A percentile compares a stretch with the other conserved stretches of the same genome.
phyloP scores from a whole-genome alignment of 2,888 invertebrate genomes.

The Lycaena phlaeas region DNA sequence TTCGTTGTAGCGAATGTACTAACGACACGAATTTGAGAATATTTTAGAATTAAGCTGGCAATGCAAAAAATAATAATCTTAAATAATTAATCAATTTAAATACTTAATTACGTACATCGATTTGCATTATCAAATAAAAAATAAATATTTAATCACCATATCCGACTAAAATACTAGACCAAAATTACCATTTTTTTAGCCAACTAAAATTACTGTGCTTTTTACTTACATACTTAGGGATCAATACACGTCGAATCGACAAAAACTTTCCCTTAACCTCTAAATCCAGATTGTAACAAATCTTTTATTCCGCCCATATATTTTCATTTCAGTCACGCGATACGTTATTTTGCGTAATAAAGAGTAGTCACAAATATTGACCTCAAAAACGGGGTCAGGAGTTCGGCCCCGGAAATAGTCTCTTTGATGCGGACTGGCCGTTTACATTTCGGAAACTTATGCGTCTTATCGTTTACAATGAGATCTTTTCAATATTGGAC shows the following conservation, averaged over 20 bases:
- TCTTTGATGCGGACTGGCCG: slow-evolving; percentile 19
- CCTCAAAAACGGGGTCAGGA: slow-evolving; percentile 18
- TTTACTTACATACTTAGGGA: no score
- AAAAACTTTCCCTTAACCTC: background rate
- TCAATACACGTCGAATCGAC: slow-evolving; percentile 2
- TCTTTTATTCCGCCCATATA: slow-evolving; percentile 9
- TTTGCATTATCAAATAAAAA: no score
- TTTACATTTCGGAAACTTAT: slow-evolving; percentile 3
- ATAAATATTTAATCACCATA: no score
- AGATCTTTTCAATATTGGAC: background rate
- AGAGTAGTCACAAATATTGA: slow-evolving; percentile 14
- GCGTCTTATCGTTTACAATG: background rate
- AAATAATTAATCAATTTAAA: no score
- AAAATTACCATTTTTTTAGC: no score
- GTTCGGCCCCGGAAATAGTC: slow-evolving; percentile 19
- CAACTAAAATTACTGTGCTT: no score
- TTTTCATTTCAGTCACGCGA: slow-evolving; percentile 9
- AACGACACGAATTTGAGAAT: no score
- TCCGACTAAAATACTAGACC: no score
- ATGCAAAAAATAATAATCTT: no score
- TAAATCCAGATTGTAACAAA: slow-evolving; percentile 2
- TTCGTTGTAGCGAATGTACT: no score
- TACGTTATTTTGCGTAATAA: slow-evolving; percentile 9
- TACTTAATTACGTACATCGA: no score
- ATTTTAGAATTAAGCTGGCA: no score